Percentiles rank a stretch among this genome's conserved stretches.
These are phyloP conservation scores for Alaudala cheleensis DNA, from an alignment of 2,113 vertebrate species.

Conservation along the genomic window DNA sequence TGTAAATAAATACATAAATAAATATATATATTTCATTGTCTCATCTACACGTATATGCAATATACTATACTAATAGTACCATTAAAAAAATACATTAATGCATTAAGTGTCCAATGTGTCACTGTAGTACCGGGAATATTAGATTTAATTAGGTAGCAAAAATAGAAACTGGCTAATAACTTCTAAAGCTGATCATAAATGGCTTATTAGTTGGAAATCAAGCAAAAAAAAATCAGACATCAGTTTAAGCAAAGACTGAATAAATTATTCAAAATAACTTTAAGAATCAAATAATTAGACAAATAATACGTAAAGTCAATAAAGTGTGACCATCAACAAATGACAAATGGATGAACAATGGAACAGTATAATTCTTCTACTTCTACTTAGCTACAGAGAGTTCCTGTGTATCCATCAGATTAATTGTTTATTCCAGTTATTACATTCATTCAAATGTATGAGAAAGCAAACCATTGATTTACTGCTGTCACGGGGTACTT, in stretches of 20 bases:
- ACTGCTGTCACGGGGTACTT: constrained; percentile 48
- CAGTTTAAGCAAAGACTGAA: not conserved
- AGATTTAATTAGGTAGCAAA: constrained; percentile 10
- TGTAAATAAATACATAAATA: not conserved
- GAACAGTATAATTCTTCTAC: not conserved
- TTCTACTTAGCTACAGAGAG: not conserved
- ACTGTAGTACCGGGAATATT: not conserved
- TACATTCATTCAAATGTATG: constrained; percentile 43
- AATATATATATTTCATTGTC: not conserved
- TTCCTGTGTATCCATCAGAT: constrained; percentile 14
- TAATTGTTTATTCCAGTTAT: constrained; percentile 58
- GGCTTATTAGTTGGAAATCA: not conserved
- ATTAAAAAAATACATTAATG: not conserved
- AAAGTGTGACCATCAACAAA: not conserved
- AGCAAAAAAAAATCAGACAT: not conserved
- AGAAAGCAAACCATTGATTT: constrained; percentile 49
- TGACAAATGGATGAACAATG: not conserved
- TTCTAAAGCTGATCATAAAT: constrained; percentile 5
- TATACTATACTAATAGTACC: not conserved
- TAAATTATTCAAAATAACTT: not conserved
- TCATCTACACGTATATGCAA: not conserved
- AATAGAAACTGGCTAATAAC: constrained; percentile 6
- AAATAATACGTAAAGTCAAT: constrained; percentile 22
- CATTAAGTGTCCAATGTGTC: not conserved
- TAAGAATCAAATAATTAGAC: constrained; percentile 21